Evolutionary conservation across 2,797 vertebrate genomes (phyloP), one percentile per base, ranked within the genome.

Genomic region (Sebastolobus alascanus): DNA sequence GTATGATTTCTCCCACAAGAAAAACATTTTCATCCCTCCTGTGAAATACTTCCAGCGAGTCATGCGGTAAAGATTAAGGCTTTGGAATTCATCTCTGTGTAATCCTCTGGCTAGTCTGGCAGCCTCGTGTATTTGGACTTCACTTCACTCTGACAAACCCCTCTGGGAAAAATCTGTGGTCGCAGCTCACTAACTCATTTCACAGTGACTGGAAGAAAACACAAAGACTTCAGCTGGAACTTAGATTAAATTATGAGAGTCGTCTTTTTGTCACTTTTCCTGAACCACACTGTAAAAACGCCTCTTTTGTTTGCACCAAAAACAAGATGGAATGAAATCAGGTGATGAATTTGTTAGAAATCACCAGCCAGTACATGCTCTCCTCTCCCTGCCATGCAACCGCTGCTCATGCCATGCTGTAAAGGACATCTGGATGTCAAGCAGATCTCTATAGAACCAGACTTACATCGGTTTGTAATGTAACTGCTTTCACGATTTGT

Each of bases 41-140:
- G 64, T 78, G 71, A 91, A 89, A 78, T 72, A 78, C 81, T 90
- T 89, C 59, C 75, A 84, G 76, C 87, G 38, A 92, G 93, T 96
- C 94, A 96, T 92, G 92, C 90, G 90, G 91, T 79, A 77, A 76
- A 90, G 94, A 94, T 95, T 96, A 95, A 61, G 64, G 79, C 86
- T 75, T 74, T 84, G 91, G 92, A 89, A 95, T 96, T 92, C 60
- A 52, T 93, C 86, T 82, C 77, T 79, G 43, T 79, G 81, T 94
- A 96, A 95, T 95, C 91, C 92, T 70, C 74, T 68, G 68, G 70
- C 72, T 83, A 52, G 46, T 79, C 82, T 75, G 58, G 66, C 74
- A 75, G 59, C 58, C 69, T 65, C 1, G 20, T 77, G 77, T 63
- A 78, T 84, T 83, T 59, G 31, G 68, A 90, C 67, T 82, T 82